Evolutionary conservation across 2,888 invertebrate genomes (phyloP), one percentile per base, ranked within the genome.

Genomic region (Nemotelus nigrinus): DNA sequence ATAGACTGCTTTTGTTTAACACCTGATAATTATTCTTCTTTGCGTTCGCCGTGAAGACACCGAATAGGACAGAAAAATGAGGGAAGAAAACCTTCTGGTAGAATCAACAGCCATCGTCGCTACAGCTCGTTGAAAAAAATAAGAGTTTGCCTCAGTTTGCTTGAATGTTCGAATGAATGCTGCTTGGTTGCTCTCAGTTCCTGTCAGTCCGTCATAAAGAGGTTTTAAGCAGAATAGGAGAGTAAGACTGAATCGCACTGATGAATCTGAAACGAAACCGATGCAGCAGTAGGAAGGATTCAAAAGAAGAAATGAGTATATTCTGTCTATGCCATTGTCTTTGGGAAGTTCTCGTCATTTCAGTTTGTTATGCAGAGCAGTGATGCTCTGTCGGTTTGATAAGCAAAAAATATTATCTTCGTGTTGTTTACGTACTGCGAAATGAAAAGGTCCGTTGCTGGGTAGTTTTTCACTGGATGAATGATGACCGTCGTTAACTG

Each of bases 1-100:
- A 50, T 50, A 50, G 50, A 68, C 8, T 67, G 48, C 68, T 68
- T 68, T 68, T 68, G 68, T 68, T 68, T 68, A 68, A 68, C 68
- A 68, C 68, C 68, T 68, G 50, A 50, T 50, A 68, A 68, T 68
- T 68, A 68, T 68, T 68, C 68, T 58, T 58, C 4, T 25, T 25
- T 25, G 43, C 63, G 63, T 63, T 47, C 25, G 50, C 50, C 8
- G 68, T 43, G 25, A 25, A 25, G 68, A 68, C 50, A 41, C 50
- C 68, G 53, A 68, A 0, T 25, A 25, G 1, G 25, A 25, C 25
- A 43, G 43, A 68, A 68, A 50, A 68, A 68, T 68, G 68, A 50
- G 44, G 41, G 68, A 8, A 25, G 63, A 68, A 25, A 25, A 50
- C 68, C 68, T 68, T 53, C 5, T 47, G n/a, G 50, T 63, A 58